Evolutionary conservation across 2,113 vertebrate genomes (phyloP).

Genomic region (Mystacornis crossleyi): DNA sequence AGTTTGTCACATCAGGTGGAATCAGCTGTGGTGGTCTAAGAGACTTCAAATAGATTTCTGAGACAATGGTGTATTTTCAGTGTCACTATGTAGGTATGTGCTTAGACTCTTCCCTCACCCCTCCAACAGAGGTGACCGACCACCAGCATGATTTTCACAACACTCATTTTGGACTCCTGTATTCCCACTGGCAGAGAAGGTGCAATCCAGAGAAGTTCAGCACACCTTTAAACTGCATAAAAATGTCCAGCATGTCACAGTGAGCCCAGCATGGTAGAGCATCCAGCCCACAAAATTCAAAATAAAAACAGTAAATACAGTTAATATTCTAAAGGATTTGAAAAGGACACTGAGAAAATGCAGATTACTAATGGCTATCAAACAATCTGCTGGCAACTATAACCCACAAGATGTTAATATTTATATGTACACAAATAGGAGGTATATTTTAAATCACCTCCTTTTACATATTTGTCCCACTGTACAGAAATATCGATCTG

Average conservation of each 20-base stretch:
- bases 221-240: not conserved
- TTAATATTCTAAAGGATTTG: not conserved
- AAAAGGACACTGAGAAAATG: not conserved
- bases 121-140: not conserved
- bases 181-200: not conserved
- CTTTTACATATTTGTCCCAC: not conserved
- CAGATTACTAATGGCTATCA: not conserved
- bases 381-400: not conserved
- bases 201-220: not conserved
- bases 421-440: not conserved
- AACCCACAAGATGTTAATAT: not conserved
- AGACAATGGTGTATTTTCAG: not conserved
- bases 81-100: not conserved
- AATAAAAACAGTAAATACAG: not conserved
- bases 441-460: not conserved
- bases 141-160: not conserved
- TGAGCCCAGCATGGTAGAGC: not conserved
- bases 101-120: not conserved
- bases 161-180: not conserved
- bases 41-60: not conserved
- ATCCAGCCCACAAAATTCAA: not conserved
- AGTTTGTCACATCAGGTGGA: not conserved
- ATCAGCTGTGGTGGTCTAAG: not conserved
- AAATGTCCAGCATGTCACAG: not conserved
- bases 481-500: not conserved